Conservation (phyloP, 2,888 invertebrate genomes). For the Sisyra terminalis region DNA sequence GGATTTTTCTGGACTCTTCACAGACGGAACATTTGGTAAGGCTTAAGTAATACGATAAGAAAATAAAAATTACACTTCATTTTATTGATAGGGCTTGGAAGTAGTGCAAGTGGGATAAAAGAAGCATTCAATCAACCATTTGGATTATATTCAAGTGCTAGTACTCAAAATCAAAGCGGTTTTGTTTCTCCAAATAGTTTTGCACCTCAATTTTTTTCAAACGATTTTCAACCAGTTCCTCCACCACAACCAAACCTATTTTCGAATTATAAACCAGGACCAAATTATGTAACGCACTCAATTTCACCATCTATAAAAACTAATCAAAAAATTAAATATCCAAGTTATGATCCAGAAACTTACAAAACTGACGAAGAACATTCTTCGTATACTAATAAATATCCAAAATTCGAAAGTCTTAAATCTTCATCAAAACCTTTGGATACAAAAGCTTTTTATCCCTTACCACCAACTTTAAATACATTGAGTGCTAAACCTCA, state of each 20-base stretch:
- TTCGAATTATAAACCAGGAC: constrained; percentile 16
- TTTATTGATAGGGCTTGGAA: neutral
- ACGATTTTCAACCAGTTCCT: neutral
- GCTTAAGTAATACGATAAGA: neutral
- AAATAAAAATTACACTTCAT: neutral
- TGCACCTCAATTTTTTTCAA: constrained; percentile 10
- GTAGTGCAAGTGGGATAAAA: neutral
- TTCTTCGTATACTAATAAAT: neutral
- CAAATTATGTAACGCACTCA: constrained; percentile 21
- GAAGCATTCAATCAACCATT: constrained; percentile 12
- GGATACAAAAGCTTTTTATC: constrained; percentile 3
- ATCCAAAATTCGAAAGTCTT: neutral
- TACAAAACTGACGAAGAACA: constrained; percentile 13
- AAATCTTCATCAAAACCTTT: constrained; percentile 1
- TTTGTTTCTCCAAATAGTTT: constrained; percentile 16
- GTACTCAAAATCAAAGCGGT: constrained; percentile 13
- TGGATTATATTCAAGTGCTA: constrained; percentile 12
- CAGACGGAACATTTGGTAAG: constrained; percentile 27
- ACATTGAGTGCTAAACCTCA: constrained; percentile 7
- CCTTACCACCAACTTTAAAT: constrained; percentile 2
- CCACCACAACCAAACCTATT: neutral
- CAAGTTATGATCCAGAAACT: constrained; percentile 5
- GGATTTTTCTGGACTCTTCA: constrained; percentile 37
- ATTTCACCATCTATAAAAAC: constrained; percentile 14
- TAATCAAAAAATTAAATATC: neutral